phyloP scores from a whole-genome alignment of 35 echinoderm and acorn worm genomes.

The Stichopus chloronotus region DNA sequence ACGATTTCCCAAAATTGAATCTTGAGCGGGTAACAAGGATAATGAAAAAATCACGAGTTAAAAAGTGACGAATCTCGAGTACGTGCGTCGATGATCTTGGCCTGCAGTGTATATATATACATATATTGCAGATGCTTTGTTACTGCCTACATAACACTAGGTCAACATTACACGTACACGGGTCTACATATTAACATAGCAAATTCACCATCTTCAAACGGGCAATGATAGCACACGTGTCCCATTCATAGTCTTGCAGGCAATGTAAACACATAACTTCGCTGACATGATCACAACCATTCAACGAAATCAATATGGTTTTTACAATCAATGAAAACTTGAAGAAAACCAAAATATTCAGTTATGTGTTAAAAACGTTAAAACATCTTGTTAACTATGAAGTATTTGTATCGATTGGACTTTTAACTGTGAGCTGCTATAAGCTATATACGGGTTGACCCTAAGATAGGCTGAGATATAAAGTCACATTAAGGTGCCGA shows the following conservation, averaged over 20 bases:
- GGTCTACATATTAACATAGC: background rate
- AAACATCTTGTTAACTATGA: background rate
- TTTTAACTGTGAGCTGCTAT: no score
- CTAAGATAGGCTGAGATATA: no score
- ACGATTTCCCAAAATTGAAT: conserved; percentile 28
- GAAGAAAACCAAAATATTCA: background rate
- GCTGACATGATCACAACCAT: background rate
- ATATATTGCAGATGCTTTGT: no score
- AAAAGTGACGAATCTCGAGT: conserved; percentile 22
- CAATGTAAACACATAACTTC: background rate
- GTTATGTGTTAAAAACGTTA: background rate
- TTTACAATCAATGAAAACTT: background rate
- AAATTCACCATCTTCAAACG: background rate
- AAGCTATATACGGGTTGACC: no score
- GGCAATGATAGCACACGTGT: background rate
- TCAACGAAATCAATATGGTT: background rate
- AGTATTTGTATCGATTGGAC: background rate
- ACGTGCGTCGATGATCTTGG: background rate
- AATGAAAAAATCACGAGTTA: conserved; percentile 46
- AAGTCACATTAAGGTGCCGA: no score
- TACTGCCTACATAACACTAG: background rate
- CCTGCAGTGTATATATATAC: background rate
- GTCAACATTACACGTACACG: no score
- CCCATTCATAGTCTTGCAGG: background rate
- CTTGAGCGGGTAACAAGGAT: conserved; percentile 37